Evolutionary conservation across 2,113 vertebrate genomes (phyloP).

Genomic region (Indicator maculatus): DNA sequence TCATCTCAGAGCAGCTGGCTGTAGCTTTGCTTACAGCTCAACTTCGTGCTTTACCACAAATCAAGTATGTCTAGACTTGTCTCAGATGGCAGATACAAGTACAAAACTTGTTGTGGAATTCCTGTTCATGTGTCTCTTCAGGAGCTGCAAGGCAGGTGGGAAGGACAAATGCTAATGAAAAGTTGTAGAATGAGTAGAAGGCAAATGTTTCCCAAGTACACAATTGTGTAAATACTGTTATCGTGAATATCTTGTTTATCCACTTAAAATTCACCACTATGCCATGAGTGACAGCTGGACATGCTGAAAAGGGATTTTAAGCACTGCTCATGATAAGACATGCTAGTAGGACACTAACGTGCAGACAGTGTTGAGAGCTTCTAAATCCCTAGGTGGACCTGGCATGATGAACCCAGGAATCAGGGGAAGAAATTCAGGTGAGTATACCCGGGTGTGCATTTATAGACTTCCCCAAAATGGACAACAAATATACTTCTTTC

Average conservation of each 20-base stretch:
- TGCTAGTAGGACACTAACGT: neutral
- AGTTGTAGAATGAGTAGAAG: neutral
- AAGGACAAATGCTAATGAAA: neutral
- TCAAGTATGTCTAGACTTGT: neutral
- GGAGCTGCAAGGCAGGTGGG: neutral
- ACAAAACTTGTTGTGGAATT: neutral
- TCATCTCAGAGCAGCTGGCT: neutral
- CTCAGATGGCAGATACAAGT: neutral
- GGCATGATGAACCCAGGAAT: neutral
- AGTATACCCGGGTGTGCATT: neutral
- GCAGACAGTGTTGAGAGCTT: neutral
- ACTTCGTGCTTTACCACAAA: neutral
- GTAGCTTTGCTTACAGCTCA: neutral
- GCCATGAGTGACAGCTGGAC: neutral
- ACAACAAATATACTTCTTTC: neutral
- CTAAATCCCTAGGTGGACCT: neutral
- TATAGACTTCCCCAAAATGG: neutral
- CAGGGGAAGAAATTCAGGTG: neutral
- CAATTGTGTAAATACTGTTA: neutral
- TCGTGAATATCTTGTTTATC: neutral
- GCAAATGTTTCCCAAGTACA: neutral
- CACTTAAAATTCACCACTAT: neutral
- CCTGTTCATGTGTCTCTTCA: neutral
- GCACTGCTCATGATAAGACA: rapidly evolving
- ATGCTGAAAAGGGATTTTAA: rapidly evolving